A percentile compares a stretch with the other conserved stretches of the same genome.
phyloP scores from a whole-genome alignment of 2,113 vertebrate genomes.

The Gracilinanus agilis region DNA sequence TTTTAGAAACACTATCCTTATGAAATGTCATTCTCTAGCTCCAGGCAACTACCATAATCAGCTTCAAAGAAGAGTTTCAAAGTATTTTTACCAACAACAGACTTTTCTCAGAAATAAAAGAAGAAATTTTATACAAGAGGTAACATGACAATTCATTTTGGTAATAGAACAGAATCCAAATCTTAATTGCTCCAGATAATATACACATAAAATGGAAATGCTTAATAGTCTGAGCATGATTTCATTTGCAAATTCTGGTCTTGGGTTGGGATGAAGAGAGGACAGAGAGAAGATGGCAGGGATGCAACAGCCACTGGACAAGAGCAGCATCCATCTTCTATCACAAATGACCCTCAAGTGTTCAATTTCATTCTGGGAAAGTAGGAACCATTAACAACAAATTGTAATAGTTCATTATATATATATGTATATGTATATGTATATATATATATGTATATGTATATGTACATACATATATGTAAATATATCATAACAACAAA shows the following conservation, averaged over 20 bases:
- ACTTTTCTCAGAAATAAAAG: not conserved
- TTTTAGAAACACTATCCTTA: conserved; percentile 2
- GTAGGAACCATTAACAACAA: not conserved
- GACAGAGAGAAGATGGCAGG: not conserved
- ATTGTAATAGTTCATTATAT: too few relatives aligned
- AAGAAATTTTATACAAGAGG: not conserved
- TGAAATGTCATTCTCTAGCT: conserved; percentile 1
- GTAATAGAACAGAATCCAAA: not conserved
- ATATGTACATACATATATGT: too few relatives aligned
- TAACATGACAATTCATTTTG: not conserved
- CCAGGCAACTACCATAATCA: not conserved
- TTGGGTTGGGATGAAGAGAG: not conserved
- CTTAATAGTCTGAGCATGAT: not conserved
- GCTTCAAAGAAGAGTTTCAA: not conserved
- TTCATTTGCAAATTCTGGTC: not conserved
- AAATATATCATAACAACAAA: not conserved
- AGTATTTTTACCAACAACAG: not conserved
- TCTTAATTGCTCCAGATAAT: not conserved
- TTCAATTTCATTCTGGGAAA: not conserved
- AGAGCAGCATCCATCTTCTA: not conserved
- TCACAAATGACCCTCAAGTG: not conserved
- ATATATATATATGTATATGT: too few relatives aligned
- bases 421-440: too few relatives aligned
- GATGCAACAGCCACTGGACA: not conserved
- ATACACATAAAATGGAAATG: not conserved